Evolutionary conservation across 2,113 vertebrate species (phyloP).

Genomic region (Haemorhous mexicanus): DNA sequence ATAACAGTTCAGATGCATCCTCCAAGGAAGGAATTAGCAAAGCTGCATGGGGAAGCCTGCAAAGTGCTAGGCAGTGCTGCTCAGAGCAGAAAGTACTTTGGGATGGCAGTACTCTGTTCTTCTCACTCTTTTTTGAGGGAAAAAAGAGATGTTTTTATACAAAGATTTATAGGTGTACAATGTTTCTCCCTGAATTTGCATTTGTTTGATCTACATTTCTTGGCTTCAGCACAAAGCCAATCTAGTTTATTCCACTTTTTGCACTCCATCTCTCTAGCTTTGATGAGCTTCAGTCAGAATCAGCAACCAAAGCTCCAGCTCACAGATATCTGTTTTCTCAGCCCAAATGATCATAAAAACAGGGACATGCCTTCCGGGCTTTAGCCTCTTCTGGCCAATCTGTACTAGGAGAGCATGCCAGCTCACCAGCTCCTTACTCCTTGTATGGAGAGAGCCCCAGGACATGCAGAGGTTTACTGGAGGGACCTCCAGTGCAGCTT

Average conservation of each 20-base stretch:
- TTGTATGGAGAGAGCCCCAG: too few relatives aligned
- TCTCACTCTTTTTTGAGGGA: neutral
- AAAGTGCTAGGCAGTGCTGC: neutral
- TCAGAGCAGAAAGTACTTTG: neutral
- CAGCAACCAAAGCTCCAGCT: neutral
- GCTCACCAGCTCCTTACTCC: neutral
- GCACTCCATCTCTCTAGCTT: neutral
- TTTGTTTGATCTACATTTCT: neutral
- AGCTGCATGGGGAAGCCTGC: neutral
- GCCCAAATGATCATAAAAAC: neutral
- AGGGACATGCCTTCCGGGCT: neutral
- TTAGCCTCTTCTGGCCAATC: neutral
- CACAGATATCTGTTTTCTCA: neutral
- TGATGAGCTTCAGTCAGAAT: neutral
- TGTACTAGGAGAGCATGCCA: neutral
- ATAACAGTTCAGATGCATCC: neutral
- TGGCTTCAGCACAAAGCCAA: neutral
- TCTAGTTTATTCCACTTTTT: neutral
- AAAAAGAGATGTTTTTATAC: neutral
- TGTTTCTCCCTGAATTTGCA: neutral
- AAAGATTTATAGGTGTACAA: neutral
- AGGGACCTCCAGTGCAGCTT: neutral
- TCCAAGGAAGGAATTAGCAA: neutral
- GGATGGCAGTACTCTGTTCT: neutral
- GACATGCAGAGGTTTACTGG: fast-evolving